Base-by-base conservation (phyloP, 2,888 invertebrate species). In the Nebria salina region DNA sequence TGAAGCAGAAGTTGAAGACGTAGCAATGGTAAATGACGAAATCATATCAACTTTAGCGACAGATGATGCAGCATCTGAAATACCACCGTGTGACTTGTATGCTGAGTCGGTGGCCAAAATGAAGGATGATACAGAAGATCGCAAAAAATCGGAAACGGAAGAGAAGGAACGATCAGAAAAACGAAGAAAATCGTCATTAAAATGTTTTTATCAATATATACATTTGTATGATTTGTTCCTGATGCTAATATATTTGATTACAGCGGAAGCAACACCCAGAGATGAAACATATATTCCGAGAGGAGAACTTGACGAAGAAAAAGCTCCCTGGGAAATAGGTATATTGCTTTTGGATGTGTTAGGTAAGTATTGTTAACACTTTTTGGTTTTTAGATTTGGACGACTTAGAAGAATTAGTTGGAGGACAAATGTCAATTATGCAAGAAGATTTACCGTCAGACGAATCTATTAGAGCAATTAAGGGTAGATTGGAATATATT, bases 321-420 rank as follows among this genome's bases (percentile, higher is more conserved):
- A 26, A 6, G 70, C 70, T 6, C 70, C 70, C 3, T 70, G 70
- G 70, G 70, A 70, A 70, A 26, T 70, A 70, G 26, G 70, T 70
- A 70, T 54, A 8, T 54, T 54, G 13, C 7, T 6, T 54, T 54
- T 54, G 8, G 13, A 13, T 6, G 54, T 6, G 6, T 54, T 8
- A 54, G 2, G 54, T 7, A 54, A 8, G 0, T 54, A 8, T 54
- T 54, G 54, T 54, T 2, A 11, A 11, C 13, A 11, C 8, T 0
- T 54, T 54, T 3, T 54, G 34, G 5, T 70, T 70, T 26, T 70
- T 70, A 20, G 11, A 70, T 26, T 26, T 34, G 34, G 70, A 25
- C 1, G 34, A 26, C 25, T 20, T 70, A 34, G 70, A 70, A 70
- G 34, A 70, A 15, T 13, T 70, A 34, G 70, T 70, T 26, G 70